Percentiles rank a stretch among this genome's conserved stretches.
Conservation (phyloP, 2,113 vertebrate genomes). For the Anseranas semipalmata region DNA sequence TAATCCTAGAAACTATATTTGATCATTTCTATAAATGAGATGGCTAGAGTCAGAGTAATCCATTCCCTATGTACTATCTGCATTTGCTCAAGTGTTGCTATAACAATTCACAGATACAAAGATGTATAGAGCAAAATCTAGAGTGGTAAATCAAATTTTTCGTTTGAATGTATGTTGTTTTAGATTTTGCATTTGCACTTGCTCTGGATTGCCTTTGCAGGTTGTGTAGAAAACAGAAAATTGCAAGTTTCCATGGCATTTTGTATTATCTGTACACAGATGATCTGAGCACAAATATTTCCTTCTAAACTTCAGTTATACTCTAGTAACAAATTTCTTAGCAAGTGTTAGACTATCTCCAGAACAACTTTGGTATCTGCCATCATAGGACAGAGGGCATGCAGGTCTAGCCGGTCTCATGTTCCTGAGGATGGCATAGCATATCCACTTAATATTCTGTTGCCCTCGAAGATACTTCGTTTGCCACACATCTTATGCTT, state of each 20-base stretch:
- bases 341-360: background rate
- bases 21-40: background rate
- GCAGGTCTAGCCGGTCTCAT: background rate
- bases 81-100: background rate
- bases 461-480: background rate
- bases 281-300: background rate
- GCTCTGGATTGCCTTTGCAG: background rate
- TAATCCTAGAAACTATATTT: background rate
- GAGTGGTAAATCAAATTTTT: background rate
- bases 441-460: background rate
- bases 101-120: background rate
- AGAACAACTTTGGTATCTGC: background rate
- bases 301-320: background rate
- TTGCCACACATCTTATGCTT: background rate
- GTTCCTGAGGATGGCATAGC: background rate
- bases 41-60: background rate
- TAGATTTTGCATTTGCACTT: background rate
- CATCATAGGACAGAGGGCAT: too few species aligned
- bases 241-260: background rate
- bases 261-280: background rate
- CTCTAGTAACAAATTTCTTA: background rate
- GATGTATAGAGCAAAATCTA: background rate
- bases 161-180: background rate
- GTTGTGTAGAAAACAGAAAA: background rate
- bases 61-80: rapidly evolving